Evolutionary conservation across 2,888 invertebrate genomes (phyloP).

Genomic region (Nebria salina): DNA sequence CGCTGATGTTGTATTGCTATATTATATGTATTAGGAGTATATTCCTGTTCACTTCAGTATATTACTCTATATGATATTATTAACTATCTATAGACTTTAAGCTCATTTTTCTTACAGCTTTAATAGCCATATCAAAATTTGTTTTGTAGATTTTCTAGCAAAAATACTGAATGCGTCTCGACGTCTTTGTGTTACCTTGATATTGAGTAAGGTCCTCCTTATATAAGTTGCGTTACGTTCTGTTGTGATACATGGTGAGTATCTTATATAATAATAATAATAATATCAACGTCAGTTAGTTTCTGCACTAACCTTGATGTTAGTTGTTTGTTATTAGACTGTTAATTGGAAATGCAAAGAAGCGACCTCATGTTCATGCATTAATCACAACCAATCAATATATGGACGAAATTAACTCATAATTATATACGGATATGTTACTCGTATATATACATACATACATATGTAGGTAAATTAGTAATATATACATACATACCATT

Average conservation of each 20-base stretch:
- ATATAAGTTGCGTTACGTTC: not conserved
- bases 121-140: too few relatives aligned
- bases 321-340: slow-evolving; percentile 13
- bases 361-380: slow-evolving; percentile 21
- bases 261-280: not conserved
- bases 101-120: too few relatives aligned
- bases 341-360: slow-evolving; percentile 39
- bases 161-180: too few relatives aligned
- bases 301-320: slow-evolving; percentile 7
- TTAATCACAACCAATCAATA: slow-evolving; percentile 30
- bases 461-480: too few relatives aligned
- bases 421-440: not conserved
- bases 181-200: too few relatives aligned
- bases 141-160: too few relatives aligned
- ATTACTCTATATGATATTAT: not conserved
- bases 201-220: too few relatives aligned
- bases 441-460: not conserved
- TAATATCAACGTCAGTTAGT: not conserved
- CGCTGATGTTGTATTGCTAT: not conserved
- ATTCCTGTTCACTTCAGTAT: not conserved
- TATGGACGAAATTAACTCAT: not conserved
- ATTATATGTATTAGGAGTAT: too few relatives aligned
- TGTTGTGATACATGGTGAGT: not conserved
- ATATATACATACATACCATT: not conserved
- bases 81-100: too few relatives aligned